phyloP scores from a whole-genome alignment of 1,140 invertebrate species.

The Tetraneura akinire region DNA sequence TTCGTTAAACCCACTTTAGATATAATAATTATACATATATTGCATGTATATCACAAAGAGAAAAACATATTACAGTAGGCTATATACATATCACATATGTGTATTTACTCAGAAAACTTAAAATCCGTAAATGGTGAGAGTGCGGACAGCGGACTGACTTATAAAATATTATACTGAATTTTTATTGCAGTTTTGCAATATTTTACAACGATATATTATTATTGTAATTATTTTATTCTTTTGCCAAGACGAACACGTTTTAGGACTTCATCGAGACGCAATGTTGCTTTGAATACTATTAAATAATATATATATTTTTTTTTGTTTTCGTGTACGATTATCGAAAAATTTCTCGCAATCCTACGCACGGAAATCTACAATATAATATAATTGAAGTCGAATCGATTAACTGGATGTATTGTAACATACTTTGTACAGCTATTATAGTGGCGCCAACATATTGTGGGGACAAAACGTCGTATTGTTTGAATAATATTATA shows the following conservation, averaged over 20 bases:
- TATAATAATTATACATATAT: neutral
- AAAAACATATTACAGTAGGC: neutral
- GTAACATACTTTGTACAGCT: neutral
- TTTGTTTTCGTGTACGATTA: neutral
- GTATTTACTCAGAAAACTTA: no score
- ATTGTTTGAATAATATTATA: neutral
- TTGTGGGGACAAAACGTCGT: neutral
- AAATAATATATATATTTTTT: neutral
- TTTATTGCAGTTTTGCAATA: neutral
- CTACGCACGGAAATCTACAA: conserved; percentile 18
- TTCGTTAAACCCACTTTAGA: neutral
- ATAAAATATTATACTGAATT: no score
- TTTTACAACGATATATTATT: neutral
- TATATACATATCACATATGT: no score
- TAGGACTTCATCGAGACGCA: neutral
- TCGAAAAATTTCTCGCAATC: conserved; percentile 12
- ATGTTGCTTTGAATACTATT: no score
- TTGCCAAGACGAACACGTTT: neutral
- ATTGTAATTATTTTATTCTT: conserved; percentile 1
- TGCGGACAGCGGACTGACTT: no score
- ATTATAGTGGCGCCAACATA: conserved; percentile 21
- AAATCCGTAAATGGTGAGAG: no score
- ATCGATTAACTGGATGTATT: neutral
- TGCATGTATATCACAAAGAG: neutral
- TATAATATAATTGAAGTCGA: neutral